These are phyloP conservation scores for Chromis chromis DNA, from an alignment of 2,797 vertebrate species.

Conservation along the genomic window DNA sequence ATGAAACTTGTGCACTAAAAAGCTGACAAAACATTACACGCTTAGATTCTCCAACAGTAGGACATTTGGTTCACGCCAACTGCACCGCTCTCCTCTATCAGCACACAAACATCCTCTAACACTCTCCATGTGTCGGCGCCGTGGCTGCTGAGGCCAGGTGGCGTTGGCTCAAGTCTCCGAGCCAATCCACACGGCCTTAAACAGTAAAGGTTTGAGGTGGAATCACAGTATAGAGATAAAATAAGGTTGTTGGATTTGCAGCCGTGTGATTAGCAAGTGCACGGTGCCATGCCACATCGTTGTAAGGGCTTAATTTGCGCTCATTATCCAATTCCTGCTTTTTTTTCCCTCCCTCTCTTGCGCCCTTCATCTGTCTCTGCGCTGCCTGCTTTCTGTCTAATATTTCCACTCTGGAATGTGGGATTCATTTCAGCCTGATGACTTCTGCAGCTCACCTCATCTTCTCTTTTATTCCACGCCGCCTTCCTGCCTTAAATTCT, in stretches of 20 bases:
- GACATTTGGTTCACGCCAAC: background rate
- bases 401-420: conserved; percentile 74
- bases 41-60: background rate
- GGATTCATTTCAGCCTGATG: conserved; percentile 63
- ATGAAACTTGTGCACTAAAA: background rate
- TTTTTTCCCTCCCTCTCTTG: fast-evolving
- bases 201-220: background rate
- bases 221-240: conserved; percentile 21
- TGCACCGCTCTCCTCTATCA: conserved; percentile 4
- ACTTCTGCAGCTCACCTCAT: conserved; percentile 70
- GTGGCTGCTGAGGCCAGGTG: conserved; percentile 14
- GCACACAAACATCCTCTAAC: conserved; percentile 29
- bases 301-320: conserved; percentile 15
- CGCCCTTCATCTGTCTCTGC: background rate
- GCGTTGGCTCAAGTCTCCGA: conserved; percentile 16
- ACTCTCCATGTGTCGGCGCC: conserved; percentile 29
- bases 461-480: conserved; percentile 31
- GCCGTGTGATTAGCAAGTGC: conserved; percentile 7
- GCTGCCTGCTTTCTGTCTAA: conserved; percentile 40
- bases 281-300: conserved; percentile 6
- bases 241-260: conserved; percentile 8
- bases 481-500: conserved; percentile 39
- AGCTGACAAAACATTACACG: background rate
- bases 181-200: conserved; percentile 20
- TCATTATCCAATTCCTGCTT: background rate